phyloP scores from a whole-genome alignment of 2,888 invertebrate species.

The Kryphioiulus occultus region DNA sequence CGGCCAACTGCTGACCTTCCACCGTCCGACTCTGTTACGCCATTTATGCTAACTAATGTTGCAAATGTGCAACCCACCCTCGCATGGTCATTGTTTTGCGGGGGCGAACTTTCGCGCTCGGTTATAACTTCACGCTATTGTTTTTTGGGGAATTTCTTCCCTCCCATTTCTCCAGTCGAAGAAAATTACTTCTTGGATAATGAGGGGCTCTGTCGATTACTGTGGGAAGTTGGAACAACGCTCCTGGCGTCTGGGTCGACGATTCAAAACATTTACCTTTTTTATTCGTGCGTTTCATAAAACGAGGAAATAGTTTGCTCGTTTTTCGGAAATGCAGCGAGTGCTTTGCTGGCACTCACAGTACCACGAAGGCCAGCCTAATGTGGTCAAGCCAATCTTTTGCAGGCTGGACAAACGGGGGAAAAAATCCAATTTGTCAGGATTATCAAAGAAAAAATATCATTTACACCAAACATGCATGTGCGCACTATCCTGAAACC shows the following conservation, averaged over 20 bases:
- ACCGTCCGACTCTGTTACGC: background rate
- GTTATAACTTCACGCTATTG: conserved; percentile 7
- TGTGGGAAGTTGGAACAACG: background rate
- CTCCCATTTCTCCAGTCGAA: background rate
- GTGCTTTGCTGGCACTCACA: background rate
- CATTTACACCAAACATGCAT: too few species aligned
- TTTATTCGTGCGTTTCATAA: background rate
- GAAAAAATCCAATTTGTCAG: background rate
- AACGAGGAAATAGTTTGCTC: background rate
- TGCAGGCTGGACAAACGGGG: background rate
- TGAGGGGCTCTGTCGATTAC: background rate
- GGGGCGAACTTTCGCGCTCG: background rate
- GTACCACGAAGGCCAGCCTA: background rate
- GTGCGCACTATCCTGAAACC: too few species aligned
- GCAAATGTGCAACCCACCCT: background rate
- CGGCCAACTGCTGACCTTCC: background rate
- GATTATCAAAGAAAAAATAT: background rate
- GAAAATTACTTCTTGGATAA: background rate
- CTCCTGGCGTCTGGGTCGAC: background rate
- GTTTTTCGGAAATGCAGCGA: background rate
- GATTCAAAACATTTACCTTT: conserved; percentile 25
- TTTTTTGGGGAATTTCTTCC: background rate
- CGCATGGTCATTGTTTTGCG: conserved; percentile 17
- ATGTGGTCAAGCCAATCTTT: too few species aligned
- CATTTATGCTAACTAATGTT: background rate